Base-by-base conservation (phyloP, 2,888 invertebrate genomes). In the Lycocerus yunnanus region DNA sequence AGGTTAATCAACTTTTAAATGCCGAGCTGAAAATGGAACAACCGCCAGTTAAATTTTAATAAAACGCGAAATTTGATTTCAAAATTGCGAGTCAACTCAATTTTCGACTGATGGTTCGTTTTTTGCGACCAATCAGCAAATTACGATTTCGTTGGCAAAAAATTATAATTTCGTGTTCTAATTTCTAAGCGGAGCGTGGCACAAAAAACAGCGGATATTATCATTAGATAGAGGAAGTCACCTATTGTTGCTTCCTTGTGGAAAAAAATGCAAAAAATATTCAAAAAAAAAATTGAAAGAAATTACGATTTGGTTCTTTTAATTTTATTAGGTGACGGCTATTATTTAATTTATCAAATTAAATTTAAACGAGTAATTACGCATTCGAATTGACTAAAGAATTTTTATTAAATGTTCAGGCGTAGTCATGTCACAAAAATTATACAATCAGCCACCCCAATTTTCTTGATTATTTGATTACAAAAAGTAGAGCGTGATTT, bases 381-480 rank as follows among this genome's bases (percentile, higher is more conserved):
- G 27, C 27, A 16, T 61, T n/a, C 18, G 20, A 18, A 59, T 68
- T 68, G 58, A 68, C 58, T 27, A 15, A 43, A 58, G 16, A 58
- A 68, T 68, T 68, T 21, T 20, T 18, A 68, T 59, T 61, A 20
- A 61, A 24, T 9, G 16, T 18, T 18, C 21, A 71, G 70, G 66
- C 70, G 65, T 71, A 21, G 66, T 71, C 59, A 20, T 58, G 58
- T 59, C 59, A 15, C 15, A 58, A 66, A 18, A 72, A 67, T 72
- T 67, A 72, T 65, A 67, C 61, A 72, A 61, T 72, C 61, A 67
- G 60, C 61, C 15, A 65, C 67, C 20, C 43, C 66, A 66, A 61
- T 61, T 61, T 61, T 16, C n/a, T 61, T 18, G 61, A 61, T 61
- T 18, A 43, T 43, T 43, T 43, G 27, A 43, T 43, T 43, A 43